Evolutionary conservation across 1,140 invertebrate genomes (phyloP).

Genomic region (Drosophila nigrodunni): DNA sequence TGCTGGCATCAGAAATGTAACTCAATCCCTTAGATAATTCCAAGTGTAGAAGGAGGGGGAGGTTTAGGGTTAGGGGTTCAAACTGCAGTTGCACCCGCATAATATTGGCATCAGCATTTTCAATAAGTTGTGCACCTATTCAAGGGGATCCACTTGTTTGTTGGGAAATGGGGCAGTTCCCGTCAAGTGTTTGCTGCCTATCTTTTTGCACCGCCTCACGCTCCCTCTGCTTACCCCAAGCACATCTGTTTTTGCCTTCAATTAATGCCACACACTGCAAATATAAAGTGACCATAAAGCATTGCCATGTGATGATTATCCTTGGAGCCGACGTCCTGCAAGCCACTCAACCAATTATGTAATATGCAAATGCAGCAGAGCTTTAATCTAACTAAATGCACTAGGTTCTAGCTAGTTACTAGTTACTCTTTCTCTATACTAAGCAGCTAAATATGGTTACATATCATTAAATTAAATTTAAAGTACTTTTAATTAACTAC

Average conservation of each 20-base stretch:
- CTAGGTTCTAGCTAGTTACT: background rate
- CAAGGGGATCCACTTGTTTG: background rate
- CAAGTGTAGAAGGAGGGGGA: background rate
- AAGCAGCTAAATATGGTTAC: too few relatives aligned
- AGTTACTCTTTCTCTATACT: background rate
- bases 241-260: constrained; percentile 35
- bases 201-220: background rate
- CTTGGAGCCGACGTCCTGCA: background rate
- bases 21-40: background rate
- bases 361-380: constrained; percentile 73
- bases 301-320: constrained; percentile 52
- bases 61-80: background rate
- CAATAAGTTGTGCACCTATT: constrained; percentile 61
- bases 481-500: too few relatives aligned
- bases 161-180: constrained; percentile 36
- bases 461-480: too few relatives aligned
- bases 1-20: background rate
- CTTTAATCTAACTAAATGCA: constrained; percentile 3
- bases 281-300: constrained; percentile 72
- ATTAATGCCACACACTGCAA: constrained; percentile 46
- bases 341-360: constrained; percentile 67
- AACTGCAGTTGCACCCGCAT: constrained; percentile 13
- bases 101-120: constrained; percentile 68
- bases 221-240: background rate
- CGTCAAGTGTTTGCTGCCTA: background rate